Evolutionary conservation across 2,797 vertebrate species (phyloP), one percentile per base, ranked within the genome.

Genomic region (Momotus momota): DNA sequence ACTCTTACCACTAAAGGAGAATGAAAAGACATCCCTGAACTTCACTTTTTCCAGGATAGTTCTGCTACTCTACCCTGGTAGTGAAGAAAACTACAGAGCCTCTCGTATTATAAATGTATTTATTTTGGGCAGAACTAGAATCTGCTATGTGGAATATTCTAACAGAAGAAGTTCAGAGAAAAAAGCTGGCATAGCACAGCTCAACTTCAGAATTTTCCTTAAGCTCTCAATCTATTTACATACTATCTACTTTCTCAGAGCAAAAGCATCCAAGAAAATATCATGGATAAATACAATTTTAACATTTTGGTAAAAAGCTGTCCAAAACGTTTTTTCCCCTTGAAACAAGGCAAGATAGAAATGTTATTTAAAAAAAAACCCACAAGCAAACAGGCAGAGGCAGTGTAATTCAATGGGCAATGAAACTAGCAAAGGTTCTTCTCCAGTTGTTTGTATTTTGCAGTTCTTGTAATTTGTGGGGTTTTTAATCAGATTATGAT

Each of bases 391-490:
- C 8, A 40, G 10, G 27, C 4, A 65, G 35, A 3, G 5, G 23
- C 25, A 65, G 52, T 4, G 27, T 45, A 71, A 73, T 43, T 80
- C 57, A 77, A 18, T 3, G 17, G 27, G 35, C n/a, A 93, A 43
- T 0, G 0, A 77, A 82, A 58, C 5, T 3, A 40, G 31, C 29
- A 40, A 40, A 67, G 11, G 19, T n/a, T 81, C 22, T 75, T 84
- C 48, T 46, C 51, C 5, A 2, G 35, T 62, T 66, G 40, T 51
- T 55, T 62, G 13, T 23, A 61, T 54, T 46, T 69, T 77, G 43
- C 29, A 88, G 12, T n/a, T 33, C 4, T 27, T 69, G 1, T 9
- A 14, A 7, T n/a, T 84, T 70, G 22, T 3, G 6, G 0, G 2
- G 18, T 46, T 74, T 52, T 18, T 46, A 52, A 55, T 4, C 0